phyloP scores from a whole-genome alignment of 1,140 invertebrate genomes.

The Bombus sylvicola region DNA sequence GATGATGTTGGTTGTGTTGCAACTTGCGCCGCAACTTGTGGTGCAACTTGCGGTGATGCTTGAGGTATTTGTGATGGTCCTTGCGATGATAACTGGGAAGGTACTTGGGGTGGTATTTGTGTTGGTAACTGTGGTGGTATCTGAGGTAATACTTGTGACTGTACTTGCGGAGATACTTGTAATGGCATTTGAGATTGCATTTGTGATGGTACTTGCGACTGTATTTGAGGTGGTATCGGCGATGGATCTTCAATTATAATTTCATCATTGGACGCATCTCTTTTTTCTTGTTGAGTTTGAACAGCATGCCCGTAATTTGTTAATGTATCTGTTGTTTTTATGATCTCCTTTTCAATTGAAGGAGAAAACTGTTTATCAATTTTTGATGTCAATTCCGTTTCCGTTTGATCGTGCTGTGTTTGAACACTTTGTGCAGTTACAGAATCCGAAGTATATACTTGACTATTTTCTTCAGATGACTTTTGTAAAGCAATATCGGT shows the following conservation, averaged over 20 bases:
- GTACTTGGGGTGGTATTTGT: conserved; percentile 52
- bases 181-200: conserved; percentile 40
- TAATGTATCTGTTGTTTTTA: conserved; percentile 46
- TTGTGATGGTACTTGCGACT: conserved; percentile 3
- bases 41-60: conserved; percentile 62
- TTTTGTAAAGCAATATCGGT: conserved; percentile 65
- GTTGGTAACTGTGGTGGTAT: conserved; percentile 10
- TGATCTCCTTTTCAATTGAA: conserved; percentile 53
- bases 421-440: conserved; percentile 57
- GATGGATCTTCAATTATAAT: conserved; percentile 70
- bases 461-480: conserved; percentile 65
- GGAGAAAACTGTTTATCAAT: conserved; percentile 58
- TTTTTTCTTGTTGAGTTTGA: conserved; percentile 61
- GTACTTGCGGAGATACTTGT: conserved; percentile 2
- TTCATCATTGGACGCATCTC: conserved; percentile 65
- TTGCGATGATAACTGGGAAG: conserved; percentile 61
- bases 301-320: conserved; percentile 63
- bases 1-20: conserved; percentile 38
- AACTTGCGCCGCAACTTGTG: conserved; percentile 47
- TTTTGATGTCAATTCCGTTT: conserved; percentile 59
- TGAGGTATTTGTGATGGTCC: conserved; percentile 43
- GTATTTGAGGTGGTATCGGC: conserved; percentile 33
- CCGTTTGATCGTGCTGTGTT: conserved; percentile 61
- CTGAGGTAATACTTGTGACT: conserved; percentile 1
- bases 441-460: conserved; percentile 62